Evolutionary conservation across 2,888 invertebrate genomes (phyloP).

Genomic region (Leptinotarsa rubiginosa): DNA sequence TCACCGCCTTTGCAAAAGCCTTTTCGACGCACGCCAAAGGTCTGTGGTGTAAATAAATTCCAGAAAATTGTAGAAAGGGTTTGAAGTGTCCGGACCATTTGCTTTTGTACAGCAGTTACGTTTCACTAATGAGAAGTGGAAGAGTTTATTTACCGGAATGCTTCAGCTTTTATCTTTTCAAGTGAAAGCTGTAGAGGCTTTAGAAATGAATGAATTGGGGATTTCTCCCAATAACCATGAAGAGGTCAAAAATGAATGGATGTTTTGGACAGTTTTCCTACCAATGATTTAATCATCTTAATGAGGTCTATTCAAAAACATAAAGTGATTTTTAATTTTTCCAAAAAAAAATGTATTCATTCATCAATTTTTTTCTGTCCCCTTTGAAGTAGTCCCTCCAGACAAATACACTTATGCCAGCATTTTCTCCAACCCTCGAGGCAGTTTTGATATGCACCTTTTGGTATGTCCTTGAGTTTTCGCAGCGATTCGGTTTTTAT

Average conservation of each 20-base stretch:
- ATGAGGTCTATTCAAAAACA: no score
- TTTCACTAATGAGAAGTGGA: constrained; percentile 39
- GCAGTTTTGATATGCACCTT: no score
- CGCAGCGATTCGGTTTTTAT: no score
- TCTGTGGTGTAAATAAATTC: constrained; percentile 39
- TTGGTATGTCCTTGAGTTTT: no score
- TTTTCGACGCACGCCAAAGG: constrained; percentile 29
- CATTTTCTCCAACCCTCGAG: no score
- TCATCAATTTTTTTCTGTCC: no score
- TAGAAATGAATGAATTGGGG: background rate
- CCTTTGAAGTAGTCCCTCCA: no score
- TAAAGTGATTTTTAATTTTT: no score
- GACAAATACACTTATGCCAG: no score
- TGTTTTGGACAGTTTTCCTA: background rate
- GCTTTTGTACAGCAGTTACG: constrained; percentile 32
- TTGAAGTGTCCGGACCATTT: constrained; percentile 31
- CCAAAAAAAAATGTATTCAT: no score
- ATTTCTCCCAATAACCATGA: background rate
- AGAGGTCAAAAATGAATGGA: background rate
- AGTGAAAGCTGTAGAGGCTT: constrained; percentile 22
- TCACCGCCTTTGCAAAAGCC: background rate
- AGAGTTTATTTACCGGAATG: constrained; percentile 41
- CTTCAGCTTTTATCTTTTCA: constrained; percentile 33
- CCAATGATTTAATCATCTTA: no score
- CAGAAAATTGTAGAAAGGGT: constrained; percentile 33